These are phyloP conservation scores for Cyphomyrmex costatus DNA, from an alignment of 1,140 invertebrate species.

Conservation along the genomic window DNA sequence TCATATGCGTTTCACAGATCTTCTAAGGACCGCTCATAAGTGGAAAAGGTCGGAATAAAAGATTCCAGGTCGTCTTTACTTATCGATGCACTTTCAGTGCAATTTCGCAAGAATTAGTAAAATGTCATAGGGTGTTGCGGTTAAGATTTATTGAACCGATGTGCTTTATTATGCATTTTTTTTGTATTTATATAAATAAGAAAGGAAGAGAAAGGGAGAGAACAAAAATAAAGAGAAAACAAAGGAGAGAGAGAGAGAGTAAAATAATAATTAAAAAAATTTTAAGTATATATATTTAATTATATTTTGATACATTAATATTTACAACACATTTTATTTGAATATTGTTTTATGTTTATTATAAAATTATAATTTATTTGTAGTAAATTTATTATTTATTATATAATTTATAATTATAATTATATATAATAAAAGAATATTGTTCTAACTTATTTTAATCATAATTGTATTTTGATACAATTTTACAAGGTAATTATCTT, in stretches of 20 bases:
- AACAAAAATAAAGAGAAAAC: too few species aligned
- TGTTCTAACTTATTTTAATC: too few species aligned
- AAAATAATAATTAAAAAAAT: conserved; percentile 9
- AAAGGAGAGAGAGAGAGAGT: neutral
- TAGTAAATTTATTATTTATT: neutral
- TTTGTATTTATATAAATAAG: conserved; percentile 11
- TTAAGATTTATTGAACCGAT: neutral
- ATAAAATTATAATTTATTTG: neutral
- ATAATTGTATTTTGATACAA: too few species aligned
- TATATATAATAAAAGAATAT: conserved; percentile 16
- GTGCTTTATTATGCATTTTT: neutral
- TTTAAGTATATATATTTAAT: conserved; percentile 6
- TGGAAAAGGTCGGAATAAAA: conserved; percentile 2
- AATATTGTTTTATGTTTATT: neutral
- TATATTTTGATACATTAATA: conserved; percentile 9
- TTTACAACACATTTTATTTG: neutral
- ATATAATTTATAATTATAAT: neutral
- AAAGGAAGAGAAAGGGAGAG: neutral
- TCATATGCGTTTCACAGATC: conserved; percentile 31
- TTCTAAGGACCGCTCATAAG: conserved; percentile 5
- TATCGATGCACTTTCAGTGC: conserved; percentile 12
- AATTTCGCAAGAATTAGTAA: conserved; percentile 29
- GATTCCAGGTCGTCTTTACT: neutral
- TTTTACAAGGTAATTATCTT: too few species aligned
- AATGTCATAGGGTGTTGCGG: conserved; percentile 7